A percentile compares a stretch with the other conserved stretches of the same genome.
These are phyloP conservation scores for Lateolabrax maculatus DNA, from an alignment of 2,797 vertebrate species.

Conservation along the genomic window DNA sequence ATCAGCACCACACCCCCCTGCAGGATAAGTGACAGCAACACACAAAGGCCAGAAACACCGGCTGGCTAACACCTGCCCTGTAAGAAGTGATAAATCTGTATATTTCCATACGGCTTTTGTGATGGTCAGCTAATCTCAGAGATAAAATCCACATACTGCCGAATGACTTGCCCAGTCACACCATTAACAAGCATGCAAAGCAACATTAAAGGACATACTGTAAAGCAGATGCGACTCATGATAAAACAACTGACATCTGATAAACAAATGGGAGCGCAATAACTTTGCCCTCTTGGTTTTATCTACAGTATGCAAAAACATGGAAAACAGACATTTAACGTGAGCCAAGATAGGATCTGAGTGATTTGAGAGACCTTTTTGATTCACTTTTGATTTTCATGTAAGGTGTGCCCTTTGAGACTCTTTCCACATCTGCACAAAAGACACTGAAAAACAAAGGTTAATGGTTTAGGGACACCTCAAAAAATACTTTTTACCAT, in stretches of 20 bases:
- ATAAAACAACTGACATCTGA: slow-evolving; percentile 77
- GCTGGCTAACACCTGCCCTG: slow-evolving; percentile 21
- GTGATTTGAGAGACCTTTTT: slow-evolving; percentile 40
- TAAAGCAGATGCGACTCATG: slow-evolving; percentile 14
- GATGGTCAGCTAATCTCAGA: slow-evolving; percentile 44
- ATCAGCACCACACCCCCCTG: background rate
- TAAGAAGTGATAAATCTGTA: slow-evolving; percentile 7
- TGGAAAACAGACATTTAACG: slow-evolving; percentile 48
- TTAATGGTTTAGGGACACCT: background rate
- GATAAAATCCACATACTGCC: slow-evolving; percentile 50
- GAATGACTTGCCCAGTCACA: slow-evolving; percentile 24
- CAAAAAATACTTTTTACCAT: slow-evolving; percentile 4
- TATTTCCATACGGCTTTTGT: slow-evolving; percentile 55
- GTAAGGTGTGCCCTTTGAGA: slow-evolving; percentile 14
- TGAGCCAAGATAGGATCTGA: slow-evolving; percentile 20
- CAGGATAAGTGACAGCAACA: slow-evolving; percentile 15
- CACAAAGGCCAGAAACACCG: slow-evolving; percentile 23
- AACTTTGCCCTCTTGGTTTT: slow-evolving; percentile 26
- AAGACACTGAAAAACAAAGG: slow-evolving; percentile 33
- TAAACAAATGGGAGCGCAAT: slow-evolving; percentile 66
- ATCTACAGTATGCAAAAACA: slow-evolving; percentile 65
- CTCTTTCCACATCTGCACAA: background rate
- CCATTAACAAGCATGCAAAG: slow-evolving; percentile 60
- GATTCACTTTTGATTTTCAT: slow-evolving; percentile 50
- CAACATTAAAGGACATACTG: slow-evolving; percentile 40